Evolutionary conservation across 2,888 invertebrate genomes (phyloP).

Genomic region (Agelastica alni): DNA sequence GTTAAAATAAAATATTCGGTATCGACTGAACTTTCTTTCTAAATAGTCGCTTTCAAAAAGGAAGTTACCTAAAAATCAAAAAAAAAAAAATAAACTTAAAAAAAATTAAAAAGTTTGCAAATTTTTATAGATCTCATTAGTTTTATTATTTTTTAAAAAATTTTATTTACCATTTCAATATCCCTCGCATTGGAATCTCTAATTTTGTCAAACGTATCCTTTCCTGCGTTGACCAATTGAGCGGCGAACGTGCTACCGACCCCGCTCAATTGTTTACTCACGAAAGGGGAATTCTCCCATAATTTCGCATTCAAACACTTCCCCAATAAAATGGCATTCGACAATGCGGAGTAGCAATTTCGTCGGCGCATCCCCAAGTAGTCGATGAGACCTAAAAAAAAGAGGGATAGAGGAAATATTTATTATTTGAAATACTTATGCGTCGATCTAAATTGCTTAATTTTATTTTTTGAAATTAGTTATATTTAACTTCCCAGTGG

Average conservation of each 20-base stretch:
- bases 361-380: slow-evolving; percentile 58
- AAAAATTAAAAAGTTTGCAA: background rate
- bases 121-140: background rate
- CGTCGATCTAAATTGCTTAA: no score
- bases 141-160: no score
- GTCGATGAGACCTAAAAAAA: slow-evolving; percentile 61
- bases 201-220: slow-evolving; percentile 67
- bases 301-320: slow-evolving; percentile 71
- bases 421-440: no score
- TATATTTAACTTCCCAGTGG: no score
- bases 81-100: background rate
- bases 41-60: no score
- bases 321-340: slow-evolving; percentile 65
- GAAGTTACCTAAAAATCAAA: background rate
- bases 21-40: no score
- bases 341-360: slow-evolving; percentile 59
- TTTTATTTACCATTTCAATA: slow-evolving; percentile 66
- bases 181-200: slow-evolving; percentile 72
- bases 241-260: slow-evolving; percentile 70
- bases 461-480: no score
- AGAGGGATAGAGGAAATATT: no score
- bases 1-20: no score
- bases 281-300: slow-evolving; percentile 76
- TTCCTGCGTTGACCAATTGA: slow-evolving; percentile 67
- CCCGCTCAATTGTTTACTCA: slow-evolving; percentile 71